These are phyloP conservation scores for Callithrix jacchus DNA, from an alignment of 2,113 vertebrate genomes.

Conservation along the genomic window DNA sequence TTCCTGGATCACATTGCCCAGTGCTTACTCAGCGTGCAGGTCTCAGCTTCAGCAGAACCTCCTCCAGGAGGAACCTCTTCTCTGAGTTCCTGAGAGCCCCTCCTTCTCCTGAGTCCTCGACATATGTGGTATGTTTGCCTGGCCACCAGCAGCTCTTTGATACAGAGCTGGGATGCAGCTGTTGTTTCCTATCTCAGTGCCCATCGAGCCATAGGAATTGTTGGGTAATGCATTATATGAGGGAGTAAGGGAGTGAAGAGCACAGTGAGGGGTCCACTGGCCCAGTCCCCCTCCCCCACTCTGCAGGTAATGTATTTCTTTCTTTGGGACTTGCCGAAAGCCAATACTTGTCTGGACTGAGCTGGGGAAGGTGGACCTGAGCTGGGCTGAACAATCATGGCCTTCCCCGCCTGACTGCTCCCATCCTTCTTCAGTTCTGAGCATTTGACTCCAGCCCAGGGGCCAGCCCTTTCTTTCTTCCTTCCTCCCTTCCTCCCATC, in stretches of 20 bases:
- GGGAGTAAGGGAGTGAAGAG: not conserved
- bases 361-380: not conserved
- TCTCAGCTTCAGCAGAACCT: not conserved
- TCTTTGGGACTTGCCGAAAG: not conserved
- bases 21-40: not conserved
- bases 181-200: not conserved
- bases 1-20: not conserved
- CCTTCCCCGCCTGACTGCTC: not conserved
- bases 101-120: not conserved
- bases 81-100: not conserved
- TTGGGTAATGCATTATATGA: not conserved
- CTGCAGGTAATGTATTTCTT: not conserved
- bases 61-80: not conserved
- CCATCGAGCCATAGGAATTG: not conserved
- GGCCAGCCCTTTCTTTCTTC: not conserved
- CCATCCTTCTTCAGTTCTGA: not conserved
- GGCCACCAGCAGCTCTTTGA: not conserved
- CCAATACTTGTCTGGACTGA: conserved; percentile 7
- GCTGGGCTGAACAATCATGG: not conserved
- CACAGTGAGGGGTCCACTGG: not conserved
- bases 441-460: not conserved
- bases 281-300: not conserved
- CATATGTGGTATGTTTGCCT: not conserved
- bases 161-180: not conserved
- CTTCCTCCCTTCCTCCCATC: accelerated